phyloP scores from a whole-genome alignment of 2,797 vertebrate genomes.

The Telmatherina bonti region DNA sequence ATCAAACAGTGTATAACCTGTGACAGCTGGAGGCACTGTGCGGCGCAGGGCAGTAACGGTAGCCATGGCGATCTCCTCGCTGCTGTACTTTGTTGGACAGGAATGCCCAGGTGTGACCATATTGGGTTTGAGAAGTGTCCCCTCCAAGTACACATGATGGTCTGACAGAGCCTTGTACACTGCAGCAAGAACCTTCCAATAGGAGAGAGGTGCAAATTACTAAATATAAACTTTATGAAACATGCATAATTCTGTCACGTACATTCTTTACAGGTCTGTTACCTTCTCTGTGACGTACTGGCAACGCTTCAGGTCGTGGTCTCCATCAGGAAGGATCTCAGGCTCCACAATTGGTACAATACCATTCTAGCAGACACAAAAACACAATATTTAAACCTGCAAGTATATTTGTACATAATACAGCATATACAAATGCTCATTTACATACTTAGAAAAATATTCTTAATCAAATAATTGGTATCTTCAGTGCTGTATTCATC shows the following conservation, averaged over 20 bases:
- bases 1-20: conserved; percentile 81
- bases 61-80: conserved; percentile 94
- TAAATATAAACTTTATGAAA: not conserved
- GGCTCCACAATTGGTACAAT: conserved; percentile 99
- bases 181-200: conserved; percentile 91
- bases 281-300: conserved; percentile 98
- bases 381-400: not conserved
- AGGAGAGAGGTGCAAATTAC: not conserved
- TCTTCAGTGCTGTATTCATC: not conserved
- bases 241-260: not conserved
- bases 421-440: not conserved
- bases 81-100: conserved; percentile 91
- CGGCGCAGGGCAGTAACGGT: conserved; percentile 96
- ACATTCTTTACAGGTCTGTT: conserved; percentile 19
- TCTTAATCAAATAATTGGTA: not conserved
- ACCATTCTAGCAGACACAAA: conserved; percentile 86
- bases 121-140: conserved; percentile 97
- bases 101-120: conserved; percentile 98
- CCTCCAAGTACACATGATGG: conserved; percentile 97
- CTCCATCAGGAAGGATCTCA: conserved; percentile 97
- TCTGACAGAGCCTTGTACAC: conserved; percentile 97
- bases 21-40: conserved; percentile 94
- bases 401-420: not conserved
- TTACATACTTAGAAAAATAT: not conserved
- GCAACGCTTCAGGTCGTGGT: conserved; percentile 95